phyloP scores from a whole-genome alignment of 2,888 invertebrate genomes.

The Chrysolina haemoptera region DNA sequence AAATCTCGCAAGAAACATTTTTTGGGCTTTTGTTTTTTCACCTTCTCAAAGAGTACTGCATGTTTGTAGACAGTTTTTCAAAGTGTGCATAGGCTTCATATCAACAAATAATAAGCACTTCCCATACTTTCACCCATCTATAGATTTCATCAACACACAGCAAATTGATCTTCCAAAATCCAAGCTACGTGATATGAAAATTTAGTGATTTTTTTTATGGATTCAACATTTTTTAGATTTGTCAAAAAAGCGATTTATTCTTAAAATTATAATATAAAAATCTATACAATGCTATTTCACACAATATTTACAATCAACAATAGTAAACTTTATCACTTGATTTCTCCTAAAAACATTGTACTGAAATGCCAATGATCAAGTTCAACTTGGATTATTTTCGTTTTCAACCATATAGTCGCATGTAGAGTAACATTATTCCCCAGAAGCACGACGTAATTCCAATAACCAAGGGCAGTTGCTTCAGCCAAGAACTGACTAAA shows the following conservation, averaged over 20 bases:
- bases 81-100: no score
- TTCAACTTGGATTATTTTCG: conserved; percentile 30
- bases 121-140: no score
- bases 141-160: no score
- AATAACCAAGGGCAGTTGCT: conserved; percentile 85
- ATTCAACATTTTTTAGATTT: conserved; percentile 47
- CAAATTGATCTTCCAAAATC: background rate
- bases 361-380: conserved; percentile 46
- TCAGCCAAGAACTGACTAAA: conserved; percentile 75
- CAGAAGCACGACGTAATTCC: conserved; percentile 92
- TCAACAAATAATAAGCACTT: no score
- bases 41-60: no score
- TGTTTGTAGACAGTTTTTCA: no score
- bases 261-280: conserved; percentile 41
- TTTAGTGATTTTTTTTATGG: background rate
- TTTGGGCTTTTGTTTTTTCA: no score
- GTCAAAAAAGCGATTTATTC: conserved; percentile 36
- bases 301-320: conserved; percentile 45
- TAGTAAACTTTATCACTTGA: conserved; percentile 21
- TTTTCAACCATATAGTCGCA: conserved; percentile 76
- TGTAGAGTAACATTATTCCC: conserved; percentile 84
- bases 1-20: no score
- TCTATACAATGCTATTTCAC: conserved; percentile 48
- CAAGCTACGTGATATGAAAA: background rate
- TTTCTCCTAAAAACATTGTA: conserved; percentile 41